Evolutionary conservation across 2,888 invertebrate species (phyloP).

Genomic region (Lasioglossum calceatum): DNA sequence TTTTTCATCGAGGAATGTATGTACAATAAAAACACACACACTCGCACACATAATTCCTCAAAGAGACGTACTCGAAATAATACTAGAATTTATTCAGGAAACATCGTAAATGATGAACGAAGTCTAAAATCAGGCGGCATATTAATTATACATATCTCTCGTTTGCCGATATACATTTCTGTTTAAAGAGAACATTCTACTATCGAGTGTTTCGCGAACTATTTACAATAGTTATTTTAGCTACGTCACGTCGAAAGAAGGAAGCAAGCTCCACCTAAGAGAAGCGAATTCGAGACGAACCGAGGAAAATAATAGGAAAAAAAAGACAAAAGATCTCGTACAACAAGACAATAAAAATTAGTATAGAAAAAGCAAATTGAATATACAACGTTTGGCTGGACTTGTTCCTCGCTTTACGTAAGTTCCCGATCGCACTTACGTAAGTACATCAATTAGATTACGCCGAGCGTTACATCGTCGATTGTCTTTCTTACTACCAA

Average conservation of each 20-base stretch:
- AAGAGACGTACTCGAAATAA: not conserved
- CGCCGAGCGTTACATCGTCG: constrained; percentile 18
- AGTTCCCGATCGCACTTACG: constrained; percentile 28
- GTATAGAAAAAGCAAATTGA: not conserved
- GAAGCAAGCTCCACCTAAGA: not conserved
- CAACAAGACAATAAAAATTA: not conserved
- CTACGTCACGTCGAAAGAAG: not conserved
- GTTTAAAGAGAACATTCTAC: constrained; percentile 1
- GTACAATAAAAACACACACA: not conserved
- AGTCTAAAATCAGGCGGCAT: not conserved
- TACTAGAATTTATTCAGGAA: constrained; percentile 9
- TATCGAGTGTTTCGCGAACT: constrained; percentile 10
- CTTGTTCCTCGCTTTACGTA: constrained; percentile 32
- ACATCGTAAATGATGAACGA: not conserved
- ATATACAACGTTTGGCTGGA: constrained; percentile 8
- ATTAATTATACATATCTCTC: constrained; percentile 2
- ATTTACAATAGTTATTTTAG: not conserved
- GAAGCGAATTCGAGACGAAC: not conserved
- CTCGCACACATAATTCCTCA: not conserved
- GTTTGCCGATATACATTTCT: not conserved
- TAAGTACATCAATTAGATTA: constrained; percentile 43
- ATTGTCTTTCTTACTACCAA: constrained; percentile 44
- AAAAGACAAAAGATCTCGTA: not conserved
- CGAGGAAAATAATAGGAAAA: not conserved
- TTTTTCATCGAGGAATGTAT: constrained; percentile 1